Percentiles rank a stretch among this genome's conserved stretches.
Evolutionary conservation across 1,140 invertebrate genomes (phyloP).

Genomic region (Bombus impatiens): DNA sequence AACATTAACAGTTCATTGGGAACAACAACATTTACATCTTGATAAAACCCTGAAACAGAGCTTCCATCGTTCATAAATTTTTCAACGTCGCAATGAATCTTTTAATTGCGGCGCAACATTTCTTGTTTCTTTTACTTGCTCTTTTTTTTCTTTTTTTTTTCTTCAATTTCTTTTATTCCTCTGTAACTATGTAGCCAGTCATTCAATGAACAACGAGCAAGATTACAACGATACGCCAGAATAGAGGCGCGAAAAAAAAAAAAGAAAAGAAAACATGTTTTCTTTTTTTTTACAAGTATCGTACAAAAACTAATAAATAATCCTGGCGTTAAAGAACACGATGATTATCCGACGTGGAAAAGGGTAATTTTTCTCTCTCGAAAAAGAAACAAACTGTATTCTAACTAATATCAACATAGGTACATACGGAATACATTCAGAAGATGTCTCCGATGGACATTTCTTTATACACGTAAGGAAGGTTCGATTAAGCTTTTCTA

Average conservation of each 20-base stretch:
- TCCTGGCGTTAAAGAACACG: background rate
- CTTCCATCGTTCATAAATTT: slow-evolving; percentile 18
- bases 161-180: background rate
- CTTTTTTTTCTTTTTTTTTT: background rate
- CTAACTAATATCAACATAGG: background rate
- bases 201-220: background rate
- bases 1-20: slow-evolving; percentile 73
- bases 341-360: background rate
- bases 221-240: slow-evolving; percentile 1
- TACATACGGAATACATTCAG: background rate
- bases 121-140: background rate
- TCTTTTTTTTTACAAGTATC: background rate
- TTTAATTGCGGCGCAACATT: background rate
- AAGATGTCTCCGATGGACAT: background rate
- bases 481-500: slow-evolving; percentile 31
- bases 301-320: background rate
- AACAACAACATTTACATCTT: slow-evolving; percentile 69
- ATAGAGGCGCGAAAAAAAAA: background rate
- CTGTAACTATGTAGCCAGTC: background rate
- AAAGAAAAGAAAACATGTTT: background rate
- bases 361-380: background rate
- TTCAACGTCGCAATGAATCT: slow-evolving; percentile 4
- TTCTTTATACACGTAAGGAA: slow-evolving; percentile 34
- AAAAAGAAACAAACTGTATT: background rate
- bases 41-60: slow-evolving; percentile 16